These are phyloP conservation scores for Trypoxylon attenuatum DNA, from an alignment of 2,888 invertebrate species.

Conservation along the genomic window DNA sequence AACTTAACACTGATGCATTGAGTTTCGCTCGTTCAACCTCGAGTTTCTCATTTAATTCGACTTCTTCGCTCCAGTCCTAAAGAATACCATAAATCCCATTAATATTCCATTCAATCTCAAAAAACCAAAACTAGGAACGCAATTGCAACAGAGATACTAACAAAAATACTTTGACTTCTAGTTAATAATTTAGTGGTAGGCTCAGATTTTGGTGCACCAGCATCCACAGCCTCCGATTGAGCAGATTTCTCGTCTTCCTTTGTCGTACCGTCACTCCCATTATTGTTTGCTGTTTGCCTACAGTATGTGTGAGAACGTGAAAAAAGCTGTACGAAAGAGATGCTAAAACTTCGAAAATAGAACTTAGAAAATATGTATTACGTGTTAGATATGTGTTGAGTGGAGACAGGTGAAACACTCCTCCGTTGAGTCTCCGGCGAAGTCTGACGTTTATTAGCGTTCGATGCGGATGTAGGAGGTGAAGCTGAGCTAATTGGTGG, in stretches of 20 bases:
- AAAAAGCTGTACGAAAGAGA: not conserved
- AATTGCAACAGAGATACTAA: constrained; percentile 28
- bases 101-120: not conserved
- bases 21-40: constrained; percentile 76
- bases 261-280: constrained; percentile 48
- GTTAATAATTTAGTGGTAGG: constrained; percentile 46
- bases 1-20: constrained; percentile 77
- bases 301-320: constrained; percentile 1
- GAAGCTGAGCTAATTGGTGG: constrained; percentile 62
- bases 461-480: constrained; percentile 58
- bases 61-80: constrained; percentile 81
- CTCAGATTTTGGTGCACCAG: constrained; percentile 60
- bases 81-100: not conserved
- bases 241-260: constrained; percentile 53
- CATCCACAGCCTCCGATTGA: constrained; percentile 49
- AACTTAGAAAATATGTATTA: constrained; percentile 39
- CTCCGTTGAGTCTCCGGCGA: constrained; percentile 56
- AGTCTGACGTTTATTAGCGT: constrained; percentile 55
- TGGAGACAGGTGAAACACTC: constrained; percentile 51
- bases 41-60: constrained; percentile 76
- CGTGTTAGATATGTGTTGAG: constrained; percentile 56
- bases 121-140: not conserved
- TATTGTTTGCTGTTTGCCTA: constrained; percentile 60
- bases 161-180: constrained; percentile 37
- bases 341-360: not conserved